A percentile compares a stretch with the other conserved stretches of the same genome.
Evolutionary conservation across 2,797 vertebrate species (phyloP).

Genomic region (Neopelma chrysocephalum): DNA sequence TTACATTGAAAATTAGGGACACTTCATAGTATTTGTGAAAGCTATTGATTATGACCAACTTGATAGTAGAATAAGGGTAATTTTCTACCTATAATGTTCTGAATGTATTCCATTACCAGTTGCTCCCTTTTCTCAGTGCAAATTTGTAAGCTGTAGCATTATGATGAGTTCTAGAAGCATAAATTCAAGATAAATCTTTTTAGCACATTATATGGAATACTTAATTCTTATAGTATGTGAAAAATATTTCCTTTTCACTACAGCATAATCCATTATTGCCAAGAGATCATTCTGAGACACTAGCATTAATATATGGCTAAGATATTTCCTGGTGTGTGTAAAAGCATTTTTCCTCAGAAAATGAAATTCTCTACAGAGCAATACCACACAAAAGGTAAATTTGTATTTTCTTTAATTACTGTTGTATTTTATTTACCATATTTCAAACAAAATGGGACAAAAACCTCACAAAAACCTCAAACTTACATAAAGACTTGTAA

Average conservation of each 20-base stretch:
- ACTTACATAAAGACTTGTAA: neutral
- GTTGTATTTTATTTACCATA: neutral
- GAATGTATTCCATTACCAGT: slow-evolving; percentile 4
- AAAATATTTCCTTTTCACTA: slow-evolving; percentile 17
- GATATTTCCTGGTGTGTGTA: neutral
- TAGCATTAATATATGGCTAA: neutral
- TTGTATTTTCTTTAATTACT: neutral
- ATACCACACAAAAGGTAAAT: neutral
- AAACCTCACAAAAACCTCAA: neutral
- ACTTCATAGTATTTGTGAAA: slow-evolving; percentile 20
- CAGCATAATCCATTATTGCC: slow-evolving; percentile 26
- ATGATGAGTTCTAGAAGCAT: slow-evolving; percentile 25
- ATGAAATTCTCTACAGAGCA: neutral
- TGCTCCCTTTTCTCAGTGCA: slow-evolving; percentile 14
- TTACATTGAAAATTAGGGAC: slow-evolving; percentile 35
- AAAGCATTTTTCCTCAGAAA: neutral
- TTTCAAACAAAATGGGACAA: neutral
- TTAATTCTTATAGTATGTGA: slow-evolving; percentile 3
- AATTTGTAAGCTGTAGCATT: slow-evolving; percentile 28
- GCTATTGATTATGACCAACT: slow-evolving; percentile 34
- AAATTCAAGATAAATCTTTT: slow-evolving; percentile 55
- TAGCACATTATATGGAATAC: slow-evolving; percentile 9
- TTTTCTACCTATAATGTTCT: slow-evolving; percentile 40
- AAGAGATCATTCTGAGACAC: slow-evolving; percentile 14
- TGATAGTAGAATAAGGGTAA: slow-evolving; percentile 23